Conservation (phyloP, 2,888 invertebrate species). For the Anaspis maculata region DNA sequence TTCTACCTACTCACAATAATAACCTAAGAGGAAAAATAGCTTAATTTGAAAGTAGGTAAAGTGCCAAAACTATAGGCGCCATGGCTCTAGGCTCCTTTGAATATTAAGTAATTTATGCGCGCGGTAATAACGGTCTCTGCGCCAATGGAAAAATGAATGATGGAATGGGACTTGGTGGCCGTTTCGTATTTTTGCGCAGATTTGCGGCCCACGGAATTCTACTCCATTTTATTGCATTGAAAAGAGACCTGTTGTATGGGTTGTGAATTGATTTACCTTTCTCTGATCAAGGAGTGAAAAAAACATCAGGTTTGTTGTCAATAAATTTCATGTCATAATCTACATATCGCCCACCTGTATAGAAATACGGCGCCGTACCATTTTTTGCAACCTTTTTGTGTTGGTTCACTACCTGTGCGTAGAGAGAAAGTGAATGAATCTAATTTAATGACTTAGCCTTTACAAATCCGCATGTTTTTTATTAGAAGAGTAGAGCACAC, state of each 20-base stretch:
- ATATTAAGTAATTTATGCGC: no score
- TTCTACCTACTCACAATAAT: no score
- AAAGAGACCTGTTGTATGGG: no score
- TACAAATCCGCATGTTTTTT: no score
- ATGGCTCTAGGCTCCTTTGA: slow-evolving; percentile 16
- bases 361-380: slow-evolving; percentile 16
- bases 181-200: no score
- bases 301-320: slow-evolving; percentile 13
- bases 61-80: slow-evolving; percentile 26
- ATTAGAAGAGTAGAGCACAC: no score
- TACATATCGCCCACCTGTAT: slow-evolving; percentile 16
- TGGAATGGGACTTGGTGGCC: no score
- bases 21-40: not conserved
- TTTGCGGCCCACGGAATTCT: no score
- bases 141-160: no score
- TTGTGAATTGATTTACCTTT: slow-evolving; percentile 15
- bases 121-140: no score
- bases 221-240: no score
- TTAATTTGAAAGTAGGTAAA: not conserved
- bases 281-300: slow-evolving; percentile 13
- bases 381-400: slow-evolving; percentile 8
- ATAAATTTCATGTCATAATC: slow-evolving; percentile 16
- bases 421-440: slow-evolving; percentile 15
- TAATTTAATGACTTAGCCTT: slow-evolving; percentile 7
- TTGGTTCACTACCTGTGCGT: no score